phyloP scores from a whole-genome alignment of 1,140 invertebrate genomes.

The Drosophila murphyi region DNA sequence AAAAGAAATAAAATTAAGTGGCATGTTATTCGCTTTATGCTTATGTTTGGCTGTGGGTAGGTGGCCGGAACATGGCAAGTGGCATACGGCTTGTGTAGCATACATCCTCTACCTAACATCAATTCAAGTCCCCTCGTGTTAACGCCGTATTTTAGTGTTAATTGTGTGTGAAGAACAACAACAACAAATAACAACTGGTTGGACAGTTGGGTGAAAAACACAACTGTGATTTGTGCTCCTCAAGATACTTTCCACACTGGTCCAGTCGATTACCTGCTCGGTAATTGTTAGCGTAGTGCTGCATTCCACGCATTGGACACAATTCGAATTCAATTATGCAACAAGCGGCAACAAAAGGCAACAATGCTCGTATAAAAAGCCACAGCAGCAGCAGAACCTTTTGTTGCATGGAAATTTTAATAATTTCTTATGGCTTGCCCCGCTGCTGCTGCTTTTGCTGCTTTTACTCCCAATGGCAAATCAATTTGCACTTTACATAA shows the following conservation, averaged over 20 bases:
- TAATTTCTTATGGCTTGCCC: constrained; percentile 42
- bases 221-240: constrained; percentile 28
- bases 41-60: constrained; percentile 37
- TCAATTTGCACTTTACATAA: constrained; percentile 76
- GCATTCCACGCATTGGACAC: not conserved
- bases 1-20: constrained; percentile 79
- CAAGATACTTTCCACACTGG: constrained; percentile 1
- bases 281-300: constrained; percentile 14
- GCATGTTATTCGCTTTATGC: constrained; percentile 58
- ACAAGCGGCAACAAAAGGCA: constrained; percentile 12
- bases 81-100: constrained; percentile 10
- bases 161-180: constrained; percentile 76
- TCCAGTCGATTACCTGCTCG: not conserved
- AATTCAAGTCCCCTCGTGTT: constrained; percentile 39
- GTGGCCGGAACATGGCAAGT: constrained; percentile 30
- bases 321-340: constrained; percentile 40
- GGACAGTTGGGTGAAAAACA: constrained; percentile 3
- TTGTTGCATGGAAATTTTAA: constrained; percentile 31
- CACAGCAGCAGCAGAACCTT: constrained; percentile 1
- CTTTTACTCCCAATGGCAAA: constrained; percentile 58
- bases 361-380: constrained; percentile 13
- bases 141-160: constrained; percentile 75
- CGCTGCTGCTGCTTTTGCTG: constrained; percentile 2
- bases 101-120: not conserved
- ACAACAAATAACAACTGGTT: constrained; percentile 21